Evolutionary conservation across 2,113 vertebrate species (phyloP).

Genomic region (Psittacula cyanocephala): DNA sequence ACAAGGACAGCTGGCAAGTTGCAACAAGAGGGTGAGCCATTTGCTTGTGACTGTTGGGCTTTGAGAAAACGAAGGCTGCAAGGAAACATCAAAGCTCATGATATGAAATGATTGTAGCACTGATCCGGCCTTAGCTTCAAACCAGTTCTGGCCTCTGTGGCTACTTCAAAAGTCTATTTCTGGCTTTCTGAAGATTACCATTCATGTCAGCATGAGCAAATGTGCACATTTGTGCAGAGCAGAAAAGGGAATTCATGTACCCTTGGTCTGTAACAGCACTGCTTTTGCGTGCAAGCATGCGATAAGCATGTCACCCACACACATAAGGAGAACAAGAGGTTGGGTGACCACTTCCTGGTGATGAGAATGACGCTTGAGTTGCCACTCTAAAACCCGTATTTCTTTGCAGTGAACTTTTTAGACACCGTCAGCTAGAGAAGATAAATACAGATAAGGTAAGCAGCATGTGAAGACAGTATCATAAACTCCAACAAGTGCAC

Average conservation of each 20-base stretch:
- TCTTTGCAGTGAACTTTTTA: neutral
- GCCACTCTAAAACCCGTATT: neutral
- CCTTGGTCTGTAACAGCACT: rapidly evolving
- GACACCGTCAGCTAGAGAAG: neutral
- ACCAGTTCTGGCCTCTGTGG: neutral
- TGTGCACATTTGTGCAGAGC: neutral
- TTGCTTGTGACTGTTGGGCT: neutral
- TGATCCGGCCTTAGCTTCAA: neutral
- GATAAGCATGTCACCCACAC: neutral
- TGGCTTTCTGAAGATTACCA: neutral
- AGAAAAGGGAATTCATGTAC: neutral
- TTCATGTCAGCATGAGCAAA: neutral
- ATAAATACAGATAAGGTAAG: neutral
- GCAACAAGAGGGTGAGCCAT: rapidly evolving
- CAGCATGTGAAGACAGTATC: neutral
- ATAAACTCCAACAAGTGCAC: neutral
- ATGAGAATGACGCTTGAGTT: neutral
- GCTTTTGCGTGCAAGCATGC: rapidly evolving
- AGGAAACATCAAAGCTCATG: neutral
- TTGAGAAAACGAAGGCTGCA: neutral
- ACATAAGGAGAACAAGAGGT: neutral
- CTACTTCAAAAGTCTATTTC: neutral
- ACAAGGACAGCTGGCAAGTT: neutral
- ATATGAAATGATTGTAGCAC: rapidly evolving
- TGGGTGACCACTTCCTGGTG: neutral